Base-by-base conservation (phyloP, 2,113 vertebrate species). In the Gorsachius goisagi region DNA sequence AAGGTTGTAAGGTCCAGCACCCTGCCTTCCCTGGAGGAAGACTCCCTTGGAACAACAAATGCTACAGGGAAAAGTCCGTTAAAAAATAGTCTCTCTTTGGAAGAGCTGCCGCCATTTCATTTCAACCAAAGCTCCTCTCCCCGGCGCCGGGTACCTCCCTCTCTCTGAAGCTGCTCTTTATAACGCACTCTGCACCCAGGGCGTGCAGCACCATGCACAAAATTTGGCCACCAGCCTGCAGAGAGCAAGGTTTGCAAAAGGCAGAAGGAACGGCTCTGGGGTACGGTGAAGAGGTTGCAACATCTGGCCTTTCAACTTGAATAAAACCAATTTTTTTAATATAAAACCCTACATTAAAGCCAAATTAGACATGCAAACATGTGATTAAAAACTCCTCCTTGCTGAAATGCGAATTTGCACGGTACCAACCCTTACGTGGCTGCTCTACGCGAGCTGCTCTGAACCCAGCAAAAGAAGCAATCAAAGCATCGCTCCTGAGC, bases 351-450 rank as follows among this genome's bases (percentile, higher is more conserved):
- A 28, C 39, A 50, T 21, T 26, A 62, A 85, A 88, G 89, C 73
- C 77, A 67, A 89, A 92, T 78, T 20, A 68, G 93, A 67, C 26
- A 32, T 6, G 26, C 37, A 67, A 74, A 52, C 37, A 28, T 3
- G 2, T 5, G 45, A 59, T 14, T 53, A 35, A 32, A 82, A 52
- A 1, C 23, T 37, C 28, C 30, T 68, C 45, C 79, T 75, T 41
- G 10, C 69, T 56, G 7, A 8, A 45, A 64, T 8, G n/a, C 9
- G 11, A 32, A 22, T 44, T n/a, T 75, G 78, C 74, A 22, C 20
- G 8, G 62, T 4, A 33, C 7, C 26, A 20, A 9, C 5, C 26
- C 11, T 21, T 19, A 30, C 8, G 0, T 1, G 58, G 72, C 53
- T 52, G 47, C 66, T 47, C 50, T 10, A 4, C 0, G 52, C 33